Conservation (phyloP, 2,888 invertebrate species). For the Octonoba sinensis region DNA sequence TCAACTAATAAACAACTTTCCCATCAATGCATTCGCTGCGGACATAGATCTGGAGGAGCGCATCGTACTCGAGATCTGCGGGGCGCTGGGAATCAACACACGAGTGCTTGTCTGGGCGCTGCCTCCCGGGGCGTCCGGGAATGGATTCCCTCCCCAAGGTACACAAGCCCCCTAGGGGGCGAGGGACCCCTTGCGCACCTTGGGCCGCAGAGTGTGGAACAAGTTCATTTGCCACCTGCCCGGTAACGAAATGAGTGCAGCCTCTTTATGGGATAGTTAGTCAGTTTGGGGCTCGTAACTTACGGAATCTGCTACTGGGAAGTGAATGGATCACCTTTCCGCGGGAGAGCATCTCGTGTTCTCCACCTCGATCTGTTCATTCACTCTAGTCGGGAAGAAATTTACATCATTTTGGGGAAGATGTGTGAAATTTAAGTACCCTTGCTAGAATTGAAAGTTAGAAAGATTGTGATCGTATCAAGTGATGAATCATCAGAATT, state of each 20-base stretch:
- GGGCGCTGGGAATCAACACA: slow-evolving; percentile 59
- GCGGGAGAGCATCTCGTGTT: too few relatives aligned
- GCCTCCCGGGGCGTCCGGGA: slow-evolving; percentile 14
- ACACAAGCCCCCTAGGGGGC: slow-evolving; percentile 39
- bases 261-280: slow-evolving; percentile 60
- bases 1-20: background rate
- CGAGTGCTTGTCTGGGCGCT: slow-evolving; percentile 43
- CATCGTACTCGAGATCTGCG: slow-evolving; percentile 13
- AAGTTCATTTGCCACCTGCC: slow-evolving; percentile 62
- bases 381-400: too few relatives aligned
- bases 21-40: slow-evolving; percentile 18
- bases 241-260: slow-evolving; percentile 51
- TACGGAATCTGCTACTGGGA: slow-evolving; percentile 20
- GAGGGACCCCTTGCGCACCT: slow-evolving; percentile 17
- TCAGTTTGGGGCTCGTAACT: slow-evolving; percentile 32
- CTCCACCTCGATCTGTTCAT: too few relatives aligned
- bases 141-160: slow-evolving; percentile 50
- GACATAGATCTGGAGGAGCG: slow-evolving; percentile 32
- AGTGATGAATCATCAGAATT: too few relatives aligned
- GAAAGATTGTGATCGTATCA: too few relatives aligned
- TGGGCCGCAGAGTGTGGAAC: slow-evolving; percentile 35
- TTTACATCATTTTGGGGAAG: too few relatives aligned
- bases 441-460: too few relatives aligned
- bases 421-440: too few relatives aligned
- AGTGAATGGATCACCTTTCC: too few relatives aligned